phyloP scores from a whole-genome alignment of 2,113 vertebrate species.

The Protobothrops mucrosquamatus region DNA sequence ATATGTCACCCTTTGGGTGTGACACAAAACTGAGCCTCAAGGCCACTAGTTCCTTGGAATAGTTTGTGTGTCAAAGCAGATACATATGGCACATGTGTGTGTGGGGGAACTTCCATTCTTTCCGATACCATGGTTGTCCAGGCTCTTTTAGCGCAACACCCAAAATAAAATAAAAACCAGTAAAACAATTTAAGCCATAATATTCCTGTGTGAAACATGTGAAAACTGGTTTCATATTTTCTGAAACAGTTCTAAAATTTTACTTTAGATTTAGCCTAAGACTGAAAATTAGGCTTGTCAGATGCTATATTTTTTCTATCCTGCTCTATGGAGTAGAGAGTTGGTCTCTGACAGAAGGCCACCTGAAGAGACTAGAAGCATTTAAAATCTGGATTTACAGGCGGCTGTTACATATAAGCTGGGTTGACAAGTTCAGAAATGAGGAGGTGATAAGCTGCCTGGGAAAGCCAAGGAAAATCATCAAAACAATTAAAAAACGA shows the following conservation, averaged over 20 bases:
- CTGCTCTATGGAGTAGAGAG: too few species aligned
- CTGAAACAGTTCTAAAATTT: neutral
- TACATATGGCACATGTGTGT: neutral
- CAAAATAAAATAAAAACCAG: neutral
- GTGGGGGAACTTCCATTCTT: neutral
- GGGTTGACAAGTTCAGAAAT: too few species aligned
- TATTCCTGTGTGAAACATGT: neutral
- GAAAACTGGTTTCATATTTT: neutral
- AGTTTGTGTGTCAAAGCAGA: conserved; percentile 4
- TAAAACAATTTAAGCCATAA: neutral
- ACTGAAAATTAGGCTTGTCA: too few species aligned
- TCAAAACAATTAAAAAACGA: too few species aligned
- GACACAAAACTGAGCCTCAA: conserved; percentile 19
- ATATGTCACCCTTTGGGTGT: conserved; percentile 13
- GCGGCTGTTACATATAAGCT: too few species aligned
- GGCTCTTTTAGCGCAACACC: neutral
- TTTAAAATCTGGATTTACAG: too few species aligned
- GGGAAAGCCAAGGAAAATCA: too few species aligned
- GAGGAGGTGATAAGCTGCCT: too few species aligned
- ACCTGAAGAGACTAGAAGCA: too few species aligned
- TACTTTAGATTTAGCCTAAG: neutral
- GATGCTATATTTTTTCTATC: too few species aligned
- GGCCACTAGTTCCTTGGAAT: neutral
- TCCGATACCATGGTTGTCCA: neutral
- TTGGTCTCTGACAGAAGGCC: too few species aligned